phyloP scores from a whole-genome alignment of 37 sponge, comb jelly and placozoan genomes.

The Geodia barretti region DNA sequence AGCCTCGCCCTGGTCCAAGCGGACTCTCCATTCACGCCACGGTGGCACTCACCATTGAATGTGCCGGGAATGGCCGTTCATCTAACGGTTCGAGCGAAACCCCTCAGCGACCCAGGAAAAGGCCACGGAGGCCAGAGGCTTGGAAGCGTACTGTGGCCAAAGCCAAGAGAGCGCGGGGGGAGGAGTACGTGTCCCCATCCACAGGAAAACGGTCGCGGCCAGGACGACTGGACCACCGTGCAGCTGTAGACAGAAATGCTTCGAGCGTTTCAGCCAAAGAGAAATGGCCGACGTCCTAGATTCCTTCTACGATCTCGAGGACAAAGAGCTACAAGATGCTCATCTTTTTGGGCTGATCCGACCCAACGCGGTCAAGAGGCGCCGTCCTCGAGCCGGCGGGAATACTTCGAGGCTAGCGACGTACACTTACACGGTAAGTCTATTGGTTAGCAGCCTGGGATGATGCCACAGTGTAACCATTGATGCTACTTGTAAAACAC shows the following conservation, averaged over 20 bases:
- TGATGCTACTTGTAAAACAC: too few relatives aligned
- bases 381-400: background rate
- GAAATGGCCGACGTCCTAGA: background rate
- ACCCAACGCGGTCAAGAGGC: background rate
- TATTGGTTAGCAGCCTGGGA: background rate
- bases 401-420: too few relatives aligned
- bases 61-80: background rate
- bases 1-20: background rate
- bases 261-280: background rate
- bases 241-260: background rate
- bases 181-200: slow-evolving; percentile 15
- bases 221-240: background rate
- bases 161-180: slow-evolving; percentile 13
- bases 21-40: background rate
- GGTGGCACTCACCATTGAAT: background rate
- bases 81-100: slow-evolving; percentile 13
- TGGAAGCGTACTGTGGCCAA: slow-evolving; percentile 16
- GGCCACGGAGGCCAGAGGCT: background rate
- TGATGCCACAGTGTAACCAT: background rate
- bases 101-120: slow-evolving; percentile 5
- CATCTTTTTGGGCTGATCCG: slow-evolving; percentile 4
- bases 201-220: slow-evolving; percentile 9
- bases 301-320: background rate
- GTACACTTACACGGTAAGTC: background rate
- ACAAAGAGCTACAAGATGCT: slow-evolving; percentile 3